Base-by-base conservation (phyloP, 2,888 invertebrate species). In the Dryadula phaetusa region DNA sequence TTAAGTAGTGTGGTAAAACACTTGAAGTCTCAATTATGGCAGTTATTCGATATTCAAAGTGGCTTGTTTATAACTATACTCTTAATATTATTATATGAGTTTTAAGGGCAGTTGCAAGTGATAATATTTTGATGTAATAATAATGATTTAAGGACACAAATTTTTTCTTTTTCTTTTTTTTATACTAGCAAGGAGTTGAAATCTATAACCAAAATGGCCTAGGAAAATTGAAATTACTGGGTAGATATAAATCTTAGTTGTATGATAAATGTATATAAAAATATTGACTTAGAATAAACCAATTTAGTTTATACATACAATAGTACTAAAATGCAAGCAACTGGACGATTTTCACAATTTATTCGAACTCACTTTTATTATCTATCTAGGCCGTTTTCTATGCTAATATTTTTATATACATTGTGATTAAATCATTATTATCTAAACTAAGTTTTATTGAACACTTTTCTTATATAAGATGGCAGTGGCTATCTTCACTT, bases 1-100 rank as follows among this genome's bases (percentile, higher is more conserved):
- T 66, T 70, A 60, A 69, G 58, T 70, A 68, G 61, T 56, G 58
- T 64, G 69, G 61, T 65, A 69, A 66, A 63, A 70, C 65, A n/a
- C 52, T 52, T 64, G 16, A 64, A 72, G 63, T 69, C 66, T 69
- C 66, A 69, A 62, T 68, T 60, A 66, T 72, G 69, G 72, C 72
- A 72, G 70, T 72, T 64, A 62, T 63, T 62, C 49, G 56, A 69
- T 54, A 62, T 64, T 65, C 42, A 40, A 54, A 65, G 60, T 64
- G 49, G 25, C 52, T 54, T 56, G 56, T 40, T 42, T 20, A 0
- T 49, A 22, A 62, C 20, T 32, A 44, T 34, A 32, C n/a, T 46
- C 42, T 18, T 34, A 64, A 0, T 8, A 34, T 28, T 37, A 28
- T 28, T 12, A 28, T 6, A 54, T 53, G 10, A n/a, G n/a, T n/a